Evolutionary conservation across 2,797 vertebrate genomes (phyloP), one percentile per base, ranked within the genome.

Genomic region (Coregonus suidteri): DNA sequence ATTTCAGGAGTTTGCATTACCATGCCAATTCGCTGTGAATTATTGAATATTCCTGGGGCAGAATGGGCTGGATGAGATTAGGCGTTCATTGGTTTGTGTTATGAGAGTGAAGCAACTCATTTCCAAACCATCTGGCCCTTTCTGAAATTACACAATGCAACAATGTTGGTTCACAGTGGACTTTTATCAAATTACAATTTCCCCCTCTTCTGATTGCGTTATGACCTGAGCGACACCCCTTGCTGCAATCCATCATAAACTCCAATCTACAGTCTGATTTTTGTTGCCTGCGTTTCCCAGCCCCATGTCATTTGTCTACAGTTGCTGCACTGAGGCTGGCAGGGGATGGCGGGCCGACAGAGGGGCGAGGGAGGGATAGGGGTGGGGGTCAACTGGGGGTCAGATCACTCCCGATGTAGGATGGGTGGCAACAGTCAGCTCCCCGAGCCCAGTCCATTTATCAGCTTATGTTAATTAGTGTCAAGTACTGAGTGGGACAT

Each of bases 1-100:
- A 82, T 89, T 89, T 83, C 75, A 76, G 77, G 77, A 74, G 71
- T 35, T 84, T 87, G 85, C 83, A 88, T 90, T 87, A 85, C 84
- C 81, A 82, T 85, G 74, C 65, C 84, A 81, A 81, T 86, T 88
- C 84, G n/a, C 74, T 82, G 75, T 79, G 77, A 82, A 83, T 82
- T 83, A 84, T 86, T 83, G 76, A 82, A 84, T 83, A 80, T 87
- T 87, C 78, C 37, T n/a, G 66, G 81, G 84, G 85, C 82, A 82
- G 82, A 89, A 83, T 76, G 81, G 78, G 16, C 77, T 84, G 79
- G 74, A 80, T 85, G 77, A 82, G 80, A 88, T 87, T 85, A 86
- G 81, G 81, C 34, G 51, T 56, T 71, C 77, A 79, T 77, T 84
- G 56, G 18, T 62, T 18, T 62, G 6, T 84, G 80, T 85, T 47